Evolutionary conservation across 2,113 vertebrate genomes (phyloP), one percentile per base, ranked within the genome.

Genomic region (Caranx ignobilis): DNA sequence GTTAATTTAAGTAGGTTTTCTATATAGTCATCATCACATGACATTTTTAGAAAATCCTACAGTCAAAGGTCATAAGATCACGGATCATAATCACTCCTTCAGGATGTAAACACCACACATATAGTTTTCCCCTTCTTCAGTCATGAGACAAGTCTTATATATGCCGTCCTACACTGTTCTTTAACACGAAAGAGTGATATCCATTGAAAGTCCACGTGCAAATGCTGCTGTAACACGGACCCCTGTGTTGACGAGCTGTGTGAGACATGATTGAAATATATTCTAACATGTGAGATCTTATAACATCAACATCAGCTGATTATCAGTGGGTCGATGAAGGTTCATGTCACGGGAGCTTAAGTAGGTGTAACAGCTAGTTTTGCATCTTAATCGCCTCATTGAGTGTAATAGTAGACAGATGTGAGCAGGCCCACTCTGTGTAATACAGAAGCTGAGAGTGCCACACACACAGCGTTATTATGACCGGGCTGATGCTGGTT

Each of bases 321-420:
- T 4, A 16, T 45, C 6, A 60, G 45, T 43, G 32, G 34, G 11
- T 45, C n/a, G 13, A 26, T 75, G 43, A 52, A 31, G 32, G 39
- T 66, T 63, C 6, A 34, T 32, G 61, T 64, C 73, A 69, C 21
- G 41, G 57, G 71, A 75, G 67, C 52, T 11, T 43, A 4, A 50
- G 35, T 47, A 13, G 63, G 45, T 54, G 52, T 55, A 70, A 31
- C 64, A 41, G 19, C 57, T 16, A 15, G 32, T 21, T 72, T 35
- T 67, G 48, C 32, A 43, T 80, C 63, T 68, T 57, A 18, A 71
- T 66, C 39, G 13, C 48, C 73, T 78, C 16, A 69, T 72, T 75
- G 19, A 68, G 35, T 71, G 13, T 79, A 82, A 87, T 69, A 11
- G 50, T 6, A 61, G 56, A 45, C 75, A 79, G 70, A 75, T 81